These are phyloP conservation scores for Sus scrofa DNA, from an alignment of 2,113 vertebrate genomes.

Conservation along the genomic window DNA sequence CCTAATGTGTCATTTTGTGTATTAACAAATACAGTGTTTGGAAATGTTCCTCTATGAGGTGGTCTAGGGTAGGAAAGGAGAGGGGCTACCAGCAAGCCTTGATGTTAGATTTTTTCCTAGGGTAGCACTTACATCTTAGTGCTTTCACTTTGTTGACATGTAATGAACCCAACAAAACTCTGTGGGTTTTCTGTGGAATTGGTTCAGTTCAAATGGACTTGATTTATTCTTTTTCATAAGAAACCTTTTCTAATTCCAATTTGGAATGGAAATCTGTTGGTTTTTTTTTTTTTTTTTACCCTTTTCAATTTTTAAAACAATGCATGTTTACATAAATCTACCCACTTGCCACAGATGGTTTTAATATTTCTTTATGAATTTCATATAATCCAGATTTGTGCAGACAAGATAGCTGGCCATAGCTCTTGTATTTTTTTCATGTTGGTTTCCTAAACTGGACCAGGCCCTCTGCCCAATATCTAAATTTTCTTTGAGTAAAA, in stretches of 20 bases:
- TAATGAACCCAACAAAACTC: conserved; percentile 25
- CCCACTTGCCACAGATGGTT: conserved; percentile 63
- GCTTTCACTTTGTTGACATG: conserved; percentile 65
- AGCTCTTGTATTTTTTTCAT: neutral
- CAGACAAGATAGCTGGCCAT: conserved; percentile 59
- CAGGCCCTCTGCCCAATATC: neutral
- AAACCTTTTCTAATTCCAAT: conserved; percentile 62
- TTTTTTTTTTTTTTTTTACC: conserved; percentile 13
- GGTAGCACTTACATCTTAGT: conserved; percentile 47
- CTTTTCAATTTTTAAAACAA: conserved; percentile 71
- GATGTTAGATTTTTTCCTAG: conserved; percentile 41
- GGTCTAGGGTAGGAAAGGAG: neutral
- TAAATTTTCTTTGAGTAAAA: conserved; percentile 65
- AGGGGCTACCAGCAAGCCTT: neutral
- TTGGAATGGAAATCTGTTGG: conserved; percentile 21
- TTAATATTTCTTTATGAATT: conserved; percentile 76
- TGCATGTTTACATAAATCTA: conserved; percentile 68
- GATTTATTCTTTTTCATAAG: conserved; percentile 74
- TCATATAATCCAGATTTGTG: conserved; percentile 45
- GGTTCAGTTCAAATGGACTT: conserved; percentile 47
- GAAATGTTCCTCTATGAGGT: neutral
- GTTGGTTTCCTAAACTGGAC: conserved; percentile 33
- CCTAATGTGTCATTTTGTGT: neutral
- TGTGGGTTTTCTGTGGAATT: neutral
- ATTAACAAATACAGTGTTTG: neutral